phyloP scores from a whole-genome alignment of 2,797 vertebrate genomes.

The Varecia variegata region DNA sequence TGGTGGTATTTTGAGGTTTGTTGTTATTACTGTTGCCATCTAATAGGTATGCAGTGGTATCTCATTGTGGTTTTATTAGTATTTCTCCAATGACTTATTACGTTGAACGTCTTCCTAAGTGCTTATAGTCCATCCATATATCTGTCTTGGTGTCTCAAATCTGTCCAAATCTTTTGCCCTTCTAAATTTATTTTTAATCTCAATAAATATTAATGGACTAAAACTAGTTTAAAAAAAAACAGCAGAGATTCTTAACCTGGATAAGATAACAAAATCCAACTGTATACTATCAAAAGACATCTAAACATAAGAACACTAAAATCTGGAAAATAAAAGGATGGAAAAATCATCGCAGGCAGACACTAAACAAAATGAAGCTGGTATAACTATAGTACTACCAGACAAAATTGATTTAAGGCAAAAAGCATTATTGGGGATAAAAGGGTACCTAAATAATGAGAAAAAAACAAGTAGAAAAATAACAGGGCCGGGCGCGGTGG shows the following conservation, averaged over 20 bases:
- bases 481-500: no score
- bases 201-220: neutral
- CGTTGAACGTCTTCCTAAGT: neutral
- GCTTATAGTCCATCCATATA: neutral
- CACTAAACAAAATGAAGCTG: neutral
- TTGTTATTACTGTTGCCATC: neutral
- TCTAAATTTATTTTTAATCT: neutral
- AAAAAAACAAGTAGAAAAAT: neutral
- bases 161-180: neutral
- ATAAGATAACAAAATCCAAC: neutral
- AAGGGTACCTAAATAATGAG: neutral
- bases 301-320: neutral
- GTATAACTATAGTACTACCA: neutral
- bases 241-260: neutral
- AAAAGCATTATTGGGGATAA: neutral
- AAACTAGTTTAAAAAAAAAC: neutral
- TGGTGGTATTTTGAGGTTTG: neutral
- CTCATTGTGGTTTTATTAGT: neutral
- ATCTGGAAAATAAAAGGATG: neutral
- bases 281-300: neutral
- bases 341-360: neutral
- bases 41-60: neutral
- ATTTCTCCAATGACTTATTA: neutral
- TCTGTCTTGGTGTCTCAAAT: neutral
- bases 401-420: neutral